Evolutionary conservation across 2,888 invertebrate genomes (phyloP).

Genomic region (Metallyticus violacea): DNA sequence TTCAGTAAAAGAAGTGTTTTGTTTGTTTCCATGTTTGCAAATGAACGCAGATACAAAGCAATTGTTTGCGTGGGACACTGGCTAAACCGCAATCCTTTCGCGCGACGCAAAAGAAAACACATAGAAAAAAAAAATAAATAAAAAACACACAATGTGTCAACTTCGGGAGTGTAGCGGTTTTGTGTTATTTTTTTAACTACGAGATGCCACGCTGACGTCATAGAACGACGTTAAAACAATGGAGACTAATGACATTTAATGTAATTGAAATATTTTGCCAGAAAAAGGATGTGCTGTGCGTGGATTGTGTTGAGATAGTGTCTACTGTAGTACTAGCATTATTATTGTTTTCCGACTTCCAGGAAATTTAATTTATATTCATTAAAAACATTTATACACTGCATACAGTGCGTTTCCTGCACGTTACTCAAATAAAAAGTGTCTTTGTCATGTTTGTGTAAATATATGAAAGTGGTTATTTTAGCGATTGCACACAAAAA

Average conservation of each 20-base stretch:
- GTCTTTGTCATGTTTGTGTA: no score
- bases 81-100: not conserved
- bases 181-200: not conserved
- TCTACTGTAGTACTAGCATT: no score
- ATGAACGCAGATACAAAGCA: not conserved
- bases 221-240: not conserved
- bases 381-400: no score
- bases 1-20: not conserved
- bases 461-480: no score
- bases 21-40: not conserved
- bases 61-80: not conserved
- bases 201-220: not conserved
- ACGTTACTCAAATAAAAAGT: no score
- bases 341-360: no score
- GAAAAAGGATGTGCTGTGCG: not conserved
- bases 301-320: no score
- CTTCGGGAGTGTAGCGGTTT: not conserved
- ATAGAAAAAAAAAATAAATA: no score
- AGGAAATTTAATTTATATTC: no score
- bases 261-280: not conserved
- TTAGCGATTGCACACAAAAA: no score
- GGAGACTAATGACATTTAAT: not conserved
- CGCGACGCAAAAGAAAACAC: not conserved
- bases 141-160: not conserved
- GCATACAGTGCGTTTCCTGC: no score